phyloP scores from a whole-genome alignment of 2,797 vertebrate species.

The Ficedula albicollis region DNA sequence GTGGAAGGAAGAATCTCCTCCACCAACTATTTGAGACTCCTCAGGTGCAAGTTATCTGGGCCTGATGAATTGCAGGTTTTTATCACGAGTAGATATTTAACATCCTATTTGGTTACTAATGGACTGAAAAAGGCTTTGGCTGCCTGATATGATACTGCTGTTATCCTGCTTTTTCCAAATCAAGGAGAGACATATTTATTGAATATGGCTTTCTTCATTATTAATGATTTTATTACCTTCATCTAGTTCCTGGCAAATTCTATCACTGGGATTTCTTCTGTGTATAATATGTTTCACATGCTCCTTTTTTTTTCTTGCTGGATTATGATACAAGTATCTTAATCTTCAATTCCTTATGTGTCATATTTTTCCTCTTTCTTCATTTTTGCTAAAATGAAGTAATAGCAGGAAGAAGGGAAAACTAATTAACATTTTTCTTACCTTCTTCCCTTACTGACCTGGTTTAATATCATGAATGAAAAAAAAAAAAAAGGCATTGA shows the following conservation, averaged over 20 bases:
- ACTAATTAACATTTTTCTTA: neutral
- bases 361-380: neutral
- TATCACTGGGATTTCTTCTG: neutral
- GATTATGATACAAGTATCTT: neutral
- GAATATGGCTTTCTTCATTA: constrained; percentile 34
- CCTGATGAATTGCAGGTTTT: constrained; percentile 55
- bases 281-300: neutral
- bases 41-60: constrained; percentile 41
- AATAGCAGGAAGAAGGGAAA: neutral
- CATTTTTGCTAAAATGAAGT: neutral
- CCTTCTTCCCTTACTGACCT: neutral
- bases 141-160: constrained; percentile 34
- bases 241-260: neutral
- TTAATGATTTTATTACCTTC: constrained; percentile 4
- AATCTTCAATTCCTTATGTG: neutral
- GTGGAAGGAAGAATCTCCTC: constrained; percentile 34
- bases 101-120: constrained; percentile 65
- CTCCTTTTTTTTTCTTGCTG: neutral
- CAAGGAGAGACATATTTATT: constrained; percentile 5
- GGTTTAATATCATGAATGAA: neutral
- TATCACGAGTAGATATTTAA: constrained; percentile 52
- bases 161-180: constrained; percentile 25
- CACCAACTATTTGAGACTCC: constrained; percentile 34
- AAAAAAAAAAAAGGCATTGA: neutral
- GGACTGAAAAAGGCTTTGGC: constrained; percentile 45